Conservation (phyloP, 2,888 invertebrate species). For the Andrena camellia region DNA sequence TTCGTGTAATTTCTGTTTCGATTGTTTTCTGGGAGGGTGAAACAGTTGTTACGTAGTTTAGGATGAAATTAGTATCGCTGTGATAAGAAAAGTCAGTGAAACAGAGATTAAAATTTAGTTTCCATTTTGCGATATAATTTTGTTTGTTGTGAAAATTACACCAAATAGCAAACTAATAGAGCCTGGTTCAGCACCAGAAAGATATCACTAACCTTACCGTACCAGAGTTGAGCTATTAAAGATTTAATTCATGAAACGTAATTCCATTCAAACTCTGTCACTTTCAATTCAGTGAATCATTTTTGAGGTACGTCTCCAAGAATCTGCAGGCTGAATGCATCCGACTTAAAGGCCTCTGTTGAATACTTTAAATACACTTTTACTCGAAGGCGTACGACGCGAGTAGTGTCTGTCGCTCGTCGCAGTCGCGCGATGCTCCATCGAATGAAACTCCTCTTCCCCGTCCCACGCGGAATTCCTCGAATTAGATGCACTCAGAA, state of each 20-base stretch:
- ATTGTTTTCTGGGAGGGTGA: neutral
- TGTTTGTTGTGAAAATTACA: too few relatives aligned
- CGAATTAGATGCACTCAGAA: constrained; percentile 36
- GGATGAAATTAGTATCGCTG: too few relatives aligned
- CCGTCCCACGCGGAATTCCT: constrained; percentile 13
- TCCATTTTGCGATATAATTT: too few relatives aligned
- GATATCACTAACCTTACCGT: too few relatives aligned
- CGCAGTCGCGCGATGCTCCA: neutral
- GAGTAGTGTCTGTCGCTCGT: constrained; percentile 1
- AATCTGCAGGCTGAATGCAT: neutral
- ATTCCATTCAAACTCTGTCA: neutral
- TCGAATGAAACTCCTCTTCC: constrained; percentile 5
- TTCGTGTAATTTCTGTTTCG: neutral
- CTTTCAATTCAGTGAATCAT: neutral
- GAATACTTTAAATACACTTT: neutral
- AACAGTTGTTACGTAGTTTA: neutral
- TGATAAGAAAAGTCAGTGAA: too few relatives aligned
- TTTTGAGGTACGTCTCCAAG: neutral
- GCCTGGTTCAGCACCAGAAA: too few relatives aligned
- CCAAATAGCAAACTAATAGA: too few relatives aligned
- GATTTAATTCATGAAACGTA: neutral
- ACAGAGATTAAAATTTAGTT: too few relatives aligned
- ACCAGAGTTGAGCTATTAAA: neutral
- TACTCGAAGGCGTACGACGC: too few relatives aligned
- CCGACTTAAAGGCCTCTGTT: neutral